phyloP scores from a whole-genome alignment of 2,888 invertebrate species.

The Perizoma flavofasciatum region DNA sequence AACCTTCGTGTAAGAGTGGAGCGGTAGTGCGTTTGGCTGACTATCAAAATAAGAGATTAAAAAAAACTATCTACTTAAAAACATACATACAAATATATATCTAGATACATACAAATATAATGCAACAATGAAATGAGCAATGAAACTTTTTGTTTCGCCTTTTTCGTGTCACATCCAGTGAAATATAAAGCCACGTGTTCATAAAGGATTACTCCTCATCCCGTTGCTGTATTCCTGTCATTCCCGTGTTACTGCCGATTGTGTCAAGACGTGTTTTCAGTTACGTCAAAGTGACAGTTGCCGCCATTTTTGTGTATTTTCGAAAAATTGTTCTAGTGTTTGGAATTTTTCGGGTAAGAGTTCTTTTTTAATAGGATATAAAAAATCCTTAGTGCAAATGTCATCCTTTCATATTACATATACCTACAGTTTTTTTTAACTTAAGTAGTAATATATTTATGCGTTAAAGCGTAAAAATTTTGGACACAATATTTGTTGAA shows the following conservation, averaged over 20 bases:
- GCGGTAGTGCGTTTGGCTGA: too few species aligned
- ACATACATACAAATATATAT: too few species aligned
- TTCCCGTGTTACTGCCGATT: constrained; percentile 63
- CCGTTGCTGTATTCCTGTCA: constrained; percentile 66
- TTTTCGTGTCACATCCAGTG: constrained; percentile 14
- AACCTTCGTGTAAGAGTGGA: too few species aligned
- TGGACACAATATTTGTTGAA: too few species aligned
- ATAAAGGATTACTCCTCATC: constrained; percentile 60
- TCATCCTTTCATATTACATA: background rate
- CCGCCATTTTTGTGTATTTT: constrained; percentile 55
- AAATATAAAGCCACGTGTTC: constrained; percentile 41
- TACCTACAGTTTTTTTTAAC: too few species aligned
- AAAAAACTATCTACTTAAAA: too few species aligned
- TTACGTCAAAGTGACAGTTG: constrained; percentile 66
- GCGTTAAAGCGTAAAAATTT: too few species aligned
- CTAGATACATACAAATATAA: too few species aligned
- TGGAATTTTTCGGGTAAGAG: constrained; percentile 41
- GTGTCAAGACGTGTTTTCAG: constrained; percentile 52
- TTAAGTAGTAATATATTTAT: too few species aligned
- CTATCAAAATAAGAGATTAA: too few species aligned
- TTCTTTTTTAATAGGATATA: constrained; percentile 25
- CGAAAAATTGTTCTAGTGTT: constrained; percentile 39
- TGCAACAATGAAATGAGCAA: too few species aligned
- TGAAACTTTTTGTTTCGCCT: background rate
- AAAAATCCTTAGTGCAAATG: too few species aligned